phyloP scores from a whole-genome alignment of 2,113 vertebrate genomes.

The Epinephelus lanceolatus region DNA sequence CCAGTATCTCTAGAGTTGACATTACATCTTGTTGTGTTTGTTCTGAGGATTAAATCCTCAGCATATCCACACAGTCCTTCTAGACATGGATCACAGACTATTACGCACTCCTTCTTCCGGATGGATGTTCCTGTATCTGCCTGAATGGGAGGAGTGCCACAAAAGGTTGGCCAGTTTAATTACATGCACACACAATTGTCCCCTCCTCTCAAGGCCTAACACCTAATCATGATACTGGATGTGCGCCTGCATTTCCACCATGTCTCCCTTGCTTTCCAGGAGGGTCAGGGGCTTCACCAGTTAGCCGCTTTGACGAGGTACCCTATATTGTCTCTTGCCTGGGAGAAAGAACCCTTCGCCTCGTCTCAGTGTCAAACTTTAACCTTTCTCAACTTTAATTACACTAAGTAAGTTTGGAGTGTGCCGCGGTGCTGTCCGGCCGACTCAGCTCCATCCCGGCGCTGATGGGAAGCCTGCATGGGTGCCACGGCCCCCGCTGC shows the following conservation, averaged over 20 bases:
- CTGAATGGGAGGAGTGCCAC: conserved; percentile 64
- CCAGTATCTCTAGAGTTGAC: conserved; percentile 50
- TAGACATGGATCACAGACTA: conserved; percentile 76
- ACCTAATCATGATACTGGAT: conserved; percentile 75
- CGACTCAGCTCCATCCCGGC: conserved; percentile 75
- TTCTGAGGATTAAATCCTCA: conserved; percentile 65
- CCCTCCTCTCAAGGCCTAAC: conserved; percentile 67
- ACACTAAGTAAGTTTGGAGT: conserved; percentile 86
- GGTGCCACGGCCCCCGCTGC: conserved; percentile 81
- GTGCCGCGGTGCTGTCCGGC: conserved; percentile 82
- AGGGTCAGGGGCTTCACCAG: conserved; percentile 61
- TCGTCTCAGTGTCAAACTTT: conserved; percentile 85
- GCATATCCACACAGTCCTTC: conserved; percentile 44
- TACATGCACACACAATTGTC: conserved; percentile 72
- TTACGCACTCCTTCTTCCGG: conserved; percentile 67
- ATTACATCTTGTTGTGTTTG: conserved; percentile 71
- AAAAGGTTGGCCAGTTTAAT: conserved; percentile 80
- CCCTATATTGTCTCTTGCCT: conserved; percentile 75
- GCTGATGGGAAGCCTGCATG: conserved; percentile 84
- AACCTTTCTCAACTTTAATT: conserved; percentile 91
- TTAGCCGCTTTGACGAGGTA: conserved; percentile 84
- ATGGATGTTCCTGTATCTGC: conserved; percentile 66
- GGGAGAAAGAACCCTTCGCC: conserved; percentile 81
- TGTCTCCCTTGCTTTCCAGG: conserved; percentile 80
- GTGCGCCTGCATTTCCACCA: conserved; percentile 66